Conservation (phyloP, 2,113 vertebrate genomes). For the Varanus salvator region DNA sequence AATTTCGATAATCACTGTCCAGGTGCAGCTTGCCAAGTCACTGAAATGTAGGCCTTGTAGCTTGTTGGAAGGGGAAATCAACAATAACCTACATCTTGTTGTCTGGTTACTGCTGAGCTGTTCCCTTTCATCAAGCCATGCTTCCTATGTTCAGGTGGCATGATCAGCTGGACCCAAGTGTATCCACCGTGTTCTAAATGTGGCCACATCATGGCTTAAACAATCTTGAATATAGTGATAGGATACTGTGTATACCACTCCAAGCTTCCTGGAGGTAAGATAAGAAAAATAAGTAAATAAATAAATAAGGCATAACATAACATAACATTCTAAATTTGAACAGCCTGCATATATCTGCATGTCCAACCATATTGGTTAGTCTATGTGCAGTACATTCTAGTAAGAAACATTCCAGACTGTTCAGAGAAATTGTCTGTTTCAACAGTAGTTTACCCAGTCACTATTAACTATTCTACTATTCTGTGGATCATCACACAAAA, state of each 20-base stretch:
- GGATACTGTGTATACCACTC: not conserved
- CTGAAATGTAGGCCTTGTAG: no score
- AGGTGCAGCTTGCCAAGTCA: no score
- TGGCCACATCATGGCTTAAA: no score
- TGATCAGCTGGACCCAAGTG: no score
- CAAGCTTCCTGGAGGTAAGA: not conserved
- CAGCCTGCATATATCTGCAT: not conserved
- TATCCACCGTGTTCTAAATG: no score
- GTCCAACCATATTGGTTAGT: not conserved
- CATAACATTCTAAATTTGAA: not conserved
- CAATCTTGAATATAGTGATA: constrained; percentile 15
- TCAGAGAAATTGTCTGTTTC: not conserved
- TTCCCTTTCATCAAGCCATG: no score
- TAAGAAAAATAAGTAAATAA: not conserved
- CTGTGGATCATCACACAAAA: no score
- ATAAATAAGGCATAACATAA: not conserved
- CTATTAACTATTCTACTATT: not conserved
- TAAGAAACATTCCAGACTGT: not conserved
- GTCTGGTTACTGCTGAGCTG: no score
- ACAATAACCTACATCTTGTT: no score
- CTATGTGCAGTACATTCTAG: not conserved
- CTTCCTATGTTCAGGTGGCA: no score
- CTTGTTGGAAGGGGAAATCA: no score
- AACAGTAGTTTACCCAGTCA: not conserved
- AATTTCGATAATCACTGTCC: no score